A percentile compares a stretch with the other conserved stretches of the same genome.
Conservation (phyloP, 2,797 vertebrate genomes). For the Pantherophis vulpinus region DNA sequence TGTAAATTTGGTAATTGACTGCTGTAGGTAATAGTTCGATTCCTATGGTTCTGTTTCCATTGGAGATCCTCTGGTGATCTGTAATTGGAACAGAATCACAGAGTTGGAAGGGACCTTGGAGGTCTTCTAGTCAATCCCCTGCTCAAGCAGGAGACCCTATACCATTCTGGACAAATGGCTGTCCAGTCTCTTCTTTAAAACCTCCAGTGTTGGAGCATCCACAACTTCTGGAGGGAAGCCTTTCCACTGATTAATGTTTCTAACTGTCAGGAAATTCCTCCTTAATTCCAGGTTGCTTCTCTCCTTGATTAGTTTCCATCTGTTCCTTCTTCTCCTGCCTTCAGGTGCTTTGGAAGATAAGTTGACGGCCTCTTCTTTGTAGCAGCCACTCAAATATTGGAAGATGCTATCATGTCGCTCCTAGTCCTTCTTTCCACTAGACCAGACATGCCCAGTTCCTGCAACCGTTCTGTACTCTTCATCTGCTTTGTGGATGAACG, state of each 20-base stretch:
- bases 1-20: neutral
- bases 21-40: neutral
- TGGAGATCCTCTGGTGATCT: neutral
- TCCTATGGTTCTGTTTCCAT: neutral
- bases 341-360: neutral
- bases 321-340: neutral
- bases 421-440: neutral
- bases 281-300: neutral
- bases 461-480: neutral
- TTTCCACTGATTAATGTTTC: too few species aligned
- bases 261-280: neutral
- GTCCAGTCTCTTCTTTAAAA: neutral
- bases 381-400: neutral
- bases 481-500: neutral
- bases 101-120: too few species aligned
- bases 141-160: too few species aligned
- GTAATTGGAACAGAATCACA: neutral
- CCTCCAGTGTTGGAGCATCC: too few species aligned
- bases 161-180: neutral
- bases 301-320: neutral
- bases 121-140: too few species aligned
- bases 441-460: neutral
- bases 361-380: too few species aligned
- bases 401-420: neutral
- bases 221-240: accelerated